phyloP scores from a whole-genome alignment of 2,113 vertebrate species.

The Eclectus roratus region DNA sequence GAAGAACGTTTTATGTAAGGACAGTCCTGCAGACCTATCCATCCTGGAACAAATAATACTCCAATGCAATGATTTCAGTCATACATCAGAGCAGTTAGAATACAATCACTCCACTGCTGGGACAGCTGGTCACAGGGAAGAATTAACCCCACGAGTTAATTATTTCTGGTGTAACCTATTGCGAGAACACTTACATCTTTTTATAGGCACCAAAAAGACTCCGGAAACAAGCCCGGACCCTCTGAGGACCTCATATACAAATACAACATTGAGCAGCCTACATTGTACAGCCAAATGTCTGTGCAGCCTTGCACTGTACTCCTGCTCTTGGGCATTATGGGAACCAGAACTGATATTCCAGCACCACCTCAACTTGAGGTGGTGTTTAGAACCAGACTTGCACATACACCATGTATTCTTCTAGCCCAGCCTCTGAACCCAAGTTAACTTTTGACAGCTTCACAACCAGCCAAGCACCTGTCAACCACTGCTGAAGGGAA shows the following conservation, averaged over 20 bases:
- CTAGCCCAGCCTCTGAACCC: not conserved
- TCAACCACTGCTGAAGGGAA: accelerated
- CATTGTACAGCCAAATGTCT: accelerated
- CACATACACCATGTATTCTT: not conserved
- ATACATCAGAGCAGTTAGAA: not conserved
- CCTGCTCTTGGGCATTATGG: not conserved
- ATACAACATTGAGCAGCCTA: not conserved
- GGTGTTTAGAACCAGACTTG: not conserved
- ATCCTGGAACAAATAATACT: not conserved
- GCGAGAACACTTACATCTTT: not conserved
- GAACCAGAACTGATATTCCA: not conserved
- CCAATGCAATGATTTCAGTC: not conserved
- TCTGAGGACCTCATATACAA: not conserved
- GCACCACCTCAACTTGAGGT: not conserved
- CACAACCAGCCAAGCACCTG: not conserved
- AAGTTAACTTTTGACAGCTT: not conserved
- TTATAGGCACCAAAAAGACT: not conserved
- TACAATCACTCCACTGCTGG: not conserved
- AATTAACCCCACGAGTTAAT: not conserved
- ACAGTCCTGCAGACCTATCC: not conserved
- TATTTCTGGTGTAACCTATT: not conserved
- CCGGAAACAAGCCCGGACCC: not conserved
- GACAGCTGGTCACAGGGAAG: not conserved
- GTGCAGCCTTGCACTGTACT: accelerated
- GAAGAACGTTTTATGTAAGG: not conserved